Evolutionary conservation across 2,888 invertebrate species (phyloP).

Genomic region (Leucania comma): DNA sequence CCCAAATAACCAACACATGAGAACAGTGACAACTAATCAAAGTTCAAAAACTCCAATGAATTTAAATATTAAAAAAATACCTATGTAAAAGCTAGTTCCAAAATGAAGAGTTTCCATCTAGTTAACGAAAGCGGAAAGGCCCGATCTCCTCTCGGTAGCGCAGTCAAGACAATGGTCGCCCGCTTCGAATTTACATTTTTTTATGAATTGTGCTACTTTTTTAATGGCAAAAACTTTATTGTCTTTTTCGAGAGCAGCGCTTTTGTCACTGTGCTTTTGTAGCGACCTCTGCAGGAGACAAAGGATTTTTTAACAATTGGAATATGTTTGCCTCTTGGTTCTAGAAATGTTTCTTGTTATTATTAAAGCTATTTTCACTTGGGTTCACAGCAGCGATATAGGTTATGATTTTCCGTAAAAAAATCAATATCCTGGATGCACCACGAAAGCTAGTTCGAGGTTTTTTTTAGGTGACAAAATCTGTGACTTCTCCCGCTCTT

Average conservation of each 20-base stretch:
- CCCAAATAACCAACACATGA: not conserved
- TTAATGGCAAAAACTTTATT: slow-evolving; percentile 74
- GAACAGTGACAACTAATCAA: not conserved
- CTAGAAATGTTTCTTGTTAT: slow-evolving; percentile 8
- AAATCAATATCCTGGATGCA: too few relatives aligned
- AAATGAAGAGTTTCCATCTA: slow-evolving; percentile 53
- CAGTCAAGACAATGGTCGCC: slow-evolving; percentile 58
- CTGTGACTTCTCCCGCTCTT: too few relatives aligned
- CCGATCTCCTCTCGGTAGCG: slow-evolving; percentile 54
- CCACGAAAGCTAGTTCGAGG: too few relatives aligned
- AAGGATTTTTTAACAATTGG: slow-evolving; percentile 55
- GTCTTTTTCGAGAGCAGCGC: slow-evolving; percentile 68
- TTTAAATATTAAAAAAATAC: slow-evolving; percentile 17
- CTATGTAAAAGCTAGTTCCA: slow-evolving; percentile 9
- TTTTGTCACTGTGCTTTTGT: slow-evolving; percentile 58
- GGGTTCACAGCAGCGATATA: not conserved
- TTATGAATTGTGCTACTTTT: slow-evolving; percentile 64
- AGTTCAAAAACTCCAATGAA: not conserved
- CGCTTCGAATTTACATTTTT: slow-evolving; percentile 67
- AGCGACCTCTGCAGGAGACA: slow-evolving; percentile 56
- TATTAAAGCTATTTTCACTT: slow-evolving; percentile 2
- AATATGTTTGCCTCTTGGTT: slow-evolving; percentile 52
- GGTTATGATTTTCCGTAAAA: too few relatives aligned
- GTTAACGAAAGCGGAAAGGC: slow-evolving; percentile 61
- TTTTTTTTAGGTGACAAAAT: too few relatives aligned